phyloP scores from a whole-genome alignment of 2,113 vertebrate species.

The Ellobius talpinus region DNA sequence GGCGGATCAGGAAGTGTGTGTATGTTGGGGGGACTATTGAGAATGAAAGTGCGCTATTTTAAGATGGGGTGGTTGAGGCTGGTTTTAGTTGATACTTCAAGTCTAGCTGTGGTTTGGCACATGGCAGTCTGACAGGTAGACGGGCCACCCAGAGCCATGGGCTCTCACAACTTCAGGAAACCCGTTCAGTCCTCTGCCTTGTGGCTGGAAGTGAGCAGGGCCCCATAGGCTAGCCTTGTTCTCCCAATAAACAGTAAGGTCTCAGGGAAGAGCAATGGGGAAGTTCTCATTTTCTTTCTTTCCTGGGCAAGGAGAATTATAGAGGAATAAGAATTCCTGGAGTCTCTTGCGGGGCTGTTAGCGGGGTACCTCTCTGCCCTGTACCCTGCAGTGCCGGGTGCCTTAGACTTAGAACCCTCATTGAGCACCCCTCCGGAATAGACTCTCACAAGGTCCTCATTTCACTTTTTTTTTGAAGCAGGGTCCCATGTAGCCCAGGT shows the following conservation, averaged over 20 bases:
- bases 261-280: background rate
- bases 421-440: background rate
- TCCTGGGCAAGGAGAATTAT: background rate
- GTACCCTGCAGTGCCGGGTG: background rate
- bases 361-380: background rate
- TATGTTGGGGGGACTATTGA: background rate
- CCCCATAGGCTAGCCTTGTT: background rate
- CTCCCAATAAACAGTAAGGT: background rate
- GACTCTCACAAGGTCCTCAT: background rate
- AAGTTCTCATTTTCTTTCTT: background rate
- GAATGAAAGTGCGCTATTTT: background rate
- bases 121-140: background rate
- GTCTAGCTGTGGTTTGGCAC: background rate
- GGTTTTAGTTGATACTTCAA: background rate
- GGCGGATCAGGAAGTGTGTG: background rate
- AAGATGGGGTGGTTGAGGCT: background rate
- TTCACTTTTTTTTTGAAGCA: background rate
- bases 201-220: background rate
- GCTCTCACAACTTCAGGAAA: background rate
- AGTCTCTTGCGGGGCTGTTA: background rate
- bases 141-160: background rate
- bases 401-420: background rate
- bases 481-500: background rate
- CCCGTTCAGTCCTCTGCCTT: rapidly evolving
- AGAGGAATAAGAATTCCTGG: background rate